Evolutionary conservation across 2,888 invertebrate species (phyloP).

Genomic region (Hirtodrosophila trivittata): DNA sequence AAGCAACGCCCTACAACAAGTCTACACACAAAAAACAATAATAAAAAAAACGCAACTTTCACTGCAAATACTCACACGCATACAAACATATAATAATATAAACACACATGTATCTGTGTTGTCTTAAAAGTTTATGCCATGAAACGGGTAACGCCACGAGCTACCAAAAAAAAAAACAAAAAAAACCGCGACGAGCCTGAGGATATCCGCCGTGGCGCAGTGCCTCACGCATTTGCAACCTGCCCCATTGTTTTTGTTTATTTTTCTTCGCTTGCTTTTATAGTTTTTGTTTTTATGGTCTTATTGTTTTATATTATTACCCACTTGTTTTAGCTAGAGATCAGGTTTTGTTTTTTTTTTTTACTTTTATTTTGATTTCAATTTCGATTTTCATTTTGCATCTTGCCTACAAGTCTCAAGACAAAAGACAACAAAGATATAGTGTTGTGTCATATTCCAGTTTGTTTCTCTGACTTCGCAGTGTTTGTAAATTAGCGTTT

Average conservation of each 20-base stretch:
- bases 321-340: conserved; percentile 48
- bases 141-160: conserved; percentile 52
- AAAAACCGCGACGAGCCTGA: conserved; percentile 29
- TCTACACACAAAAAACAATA: conserved; percentile 6
- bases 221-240: conserved; percentile 36
- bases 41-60: conserved; percentile 54
- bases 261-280: conserved; percentile 16
- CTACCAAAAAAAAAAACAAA: conserved; percentile 25
- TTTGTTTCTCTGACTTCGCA: conserved; percentile 25
- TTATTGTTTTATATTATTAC: conserved; percentile 58
- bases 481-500: conserved; percentile 46
- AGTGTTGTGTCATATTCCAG: conserved; percentile 69
- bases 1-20: conserved; percentile 34
- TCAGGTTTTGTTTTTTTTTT: conserved; percentile 35
- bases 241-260: conserved; percentile 33
- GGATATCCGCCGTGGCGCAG: conserved; percentile 60
- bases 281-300: conserved; percentile 36
- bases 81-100: background rate
- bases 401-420: conserved; percentile 38
- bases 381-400: conserved; percentile 66
- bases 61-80: conserved; percentile 40
- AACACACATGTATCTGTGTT: background rate
- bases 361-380: conserved; percentile 46
- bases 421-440: conserved; percentile 30
- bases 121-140: conserved; percentile 14